Evolutionary conservation across 2,797 vertebrate species (phyloP).

Genomic region (Chrysocyon brachyurus): DNA sequence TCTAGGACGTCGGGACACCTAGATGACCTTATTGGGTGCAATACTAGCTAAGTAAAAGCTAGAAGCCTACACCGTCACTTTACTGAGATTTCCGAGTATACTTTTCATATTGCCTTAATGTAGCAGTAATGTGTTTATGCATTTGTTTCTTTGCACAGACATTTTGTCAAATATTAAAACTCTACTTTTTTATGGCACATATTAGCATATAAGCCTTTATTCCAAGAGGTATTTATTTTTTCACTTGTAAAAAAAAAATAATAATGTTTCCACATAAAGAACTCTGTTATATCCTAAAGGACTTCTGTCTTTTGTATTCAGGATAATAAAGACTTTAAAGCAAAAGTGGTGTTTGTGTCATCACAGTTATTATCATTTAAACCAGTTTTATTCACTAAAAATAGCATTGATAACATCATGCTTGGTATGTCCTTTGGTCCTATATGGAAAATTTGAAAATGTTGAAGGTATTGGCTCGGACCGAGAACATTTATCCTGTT

Average conservation of each 20-base stretch:
- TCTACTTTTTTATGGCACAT: slow-evolving; percentile 93
- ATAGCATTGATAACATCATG: not conserved
- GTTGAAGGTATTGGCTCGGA: not conserved
- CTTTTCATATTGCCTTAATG: slow-evolving; percentile 97
- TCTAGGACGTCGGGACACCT: slow-evolving; percentile 90
- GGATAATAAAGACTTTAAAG: slow-evolving; percentile 91
- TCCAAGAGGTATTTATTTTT: slow-evolving; percentile 95
- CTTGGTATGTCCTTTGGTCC: not conserved
- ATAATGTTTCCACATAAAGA: slow-evolving; percentile 97
- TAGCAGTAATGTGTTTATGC: slow-evolving; percentile 95
- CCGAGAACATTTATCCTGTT: not conserved
- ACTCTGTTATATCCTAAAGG: slow-evolving; percentile 93
- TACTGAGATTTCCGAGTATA: slow-evolving; percentile 94
- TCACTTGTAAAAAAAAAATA: slow-evolving; percentile 94
- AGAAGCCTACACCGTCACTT: slow-evolving; percentile 96
- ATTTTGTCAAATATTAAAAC: slow-evolving; percentile 92
- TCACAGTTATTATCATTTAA: slow-evolving; percentile 27
- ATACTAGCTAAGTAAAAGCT: slow-evolving; percentile 94
- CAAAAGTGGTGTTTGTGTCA: slow-evolving; percentile 29
- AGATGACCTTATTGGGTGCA: slow-evolving; percentile 93
- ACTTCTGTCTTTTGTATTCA: slow-evolving; percentile 92
- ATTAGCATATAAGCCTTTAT: slow-evolving; percentile 93
- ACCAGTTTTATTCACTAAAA: slow-evolving; percentile 4
- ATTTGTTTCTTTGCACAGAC: slow-evolving; percentile 96
- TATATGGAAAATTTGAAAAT: not conserved